Evolutionary conservation across 2,113 vertebrate genomes (phyloP), one percentile per base, ranked within the genome.

Genomic region (Anguilla rostrata): DNA sequence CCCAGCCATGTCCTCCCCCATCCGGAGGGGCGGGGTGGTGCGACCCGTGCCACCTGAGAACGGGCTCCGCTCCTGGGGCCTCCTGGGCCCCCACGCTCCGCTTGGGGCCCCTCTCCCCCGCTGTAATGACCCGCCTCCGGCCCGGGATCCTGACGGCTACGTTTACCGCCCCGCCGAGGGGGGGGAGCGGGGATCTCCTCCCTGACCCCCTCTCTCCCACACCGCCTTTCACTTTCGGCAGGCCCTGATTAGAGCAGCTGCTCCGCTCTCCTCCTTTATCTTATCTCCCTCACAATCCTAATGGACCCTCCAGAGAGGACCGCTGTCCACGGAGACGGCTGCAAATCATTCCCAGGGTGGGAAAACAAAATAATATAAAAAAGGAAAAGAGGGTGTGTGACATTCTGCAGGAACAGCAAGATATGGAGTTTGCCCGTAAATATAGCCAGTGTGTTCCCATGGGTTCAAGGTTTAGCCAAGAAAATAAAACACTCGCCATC

Each of bases 221-320:
- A 20, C 26, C 41, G 78, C 63, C 56, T 83, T 66, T 53, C 82
- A 81, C 78, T 60, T 80, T 78, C 34, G 78, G 22, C 34, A 53
- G 41, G 84, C 60, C 39, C 85, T 46, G 53, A 57, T 78, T 85
- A 82, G 56, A 86, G 83, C 40, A 39, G 29, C 82, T 43, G 39
- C n/a, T 83, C n/a, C 83, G 75, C 20, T 85, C n/a, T 71, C 9
- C 57, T 78, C 82, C 85, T 84, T 66, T 89, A 90, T 89, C 90
- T 90, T 84, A 88, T 90, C 88, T 86, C 29, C 60, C 78, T 46
- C 29, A 12, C 53, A 39, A 83, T n/a, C 86, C 82, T 84, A 85
- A 88, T 84, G 78, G 87, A 46, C n/a, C 46, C 85, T 71, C 87
- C 85, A 39, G 63, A 66, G 86, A 82, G 84, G 81, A 71, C 49